Base-by-base conservation (phyloP, 2,888 invertebrate genomes). In the Tryphoninae sp. region DNA sequence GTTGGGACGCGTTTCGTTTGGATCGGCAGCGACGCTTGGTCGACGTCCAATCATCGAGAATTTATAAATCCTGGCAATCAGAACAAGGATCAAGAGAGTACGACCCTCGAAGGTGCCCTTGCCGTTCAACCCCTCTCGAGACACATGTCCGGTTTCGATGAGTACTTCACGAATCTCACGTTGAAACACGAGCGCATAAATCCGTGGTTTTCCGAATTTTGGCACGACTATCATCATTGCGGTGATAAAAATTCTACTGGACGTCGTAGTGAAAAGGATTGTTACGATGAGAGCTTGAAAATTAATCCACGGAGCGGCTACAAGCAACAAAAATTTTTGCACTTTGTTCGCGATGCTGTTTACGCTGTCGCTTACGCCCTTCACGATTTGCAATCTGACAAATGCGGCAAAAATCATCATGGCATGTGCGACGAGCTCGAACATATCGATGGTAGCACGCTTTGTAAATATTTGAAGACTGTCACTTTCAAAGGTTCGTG, bases 1-100 rank as follows among this genome's bases (percentile, higher is more conserved):
- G 87, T 90, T 1, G 87, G 88, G 53, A 84, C 87, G 64, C 88
- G 89, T 1, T 93, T 93, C 86, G 91, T 93, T 2, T 94, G 94
- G 94, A 90, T 94, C 59, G 93, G 93, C 7, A 93, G 93, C 64
- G 94, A 94, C 83, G 93, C 93, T 3, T 94, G 94, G 94, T 92
- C 91, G 33, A 93, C 86, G 42, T 76, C 85, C 42, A 86, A 86
- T 78, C 87, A 87, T 65, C 85, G 85, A n/a, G 86, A 87, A 55
- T 85, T 88, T 26, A 51, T 86, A 4, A 85, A 86, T 83, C 82
- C 85, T 6, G 81, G 71, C 11, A 75, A 45, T 6, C 71, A 79
- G 16, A 84, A 26, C 72, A 87, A 82, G 87, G 89, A 23, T 81
- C 89, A 71, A 13, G 87, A 89, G 11, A 90, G 91, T 42, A 91